Base-by-base conservation (phyloP, 2,797 vertebrate species). In the Syndactyla subalaris region DNA sequence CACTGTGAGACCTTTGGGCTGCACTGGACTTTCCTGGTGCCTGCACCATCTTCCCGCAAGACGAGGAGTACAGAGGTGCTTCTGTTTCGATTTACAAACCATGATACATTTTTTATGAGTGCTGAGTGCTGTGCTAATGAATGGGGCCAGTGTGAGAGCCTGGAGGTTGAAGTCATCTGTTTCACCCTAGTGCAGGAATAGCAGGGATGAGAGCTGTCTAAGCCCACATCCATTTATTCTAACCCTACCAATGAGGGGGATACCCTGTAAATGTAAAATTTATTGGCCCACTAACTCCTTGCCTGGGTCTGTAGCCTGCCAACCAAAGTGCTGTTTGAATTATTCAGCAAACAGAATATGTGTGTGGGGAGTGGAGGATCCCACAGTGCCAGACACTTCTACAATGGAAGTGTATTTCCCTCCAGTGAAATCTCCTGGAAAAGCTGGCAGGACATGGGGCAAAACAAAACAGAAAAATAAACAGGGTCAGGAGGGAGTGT, bases 41-140 rank as follows among this genome's bases (percentile, higher is more conserved):
- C 92, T 58, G 54, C 52, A 54, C 27, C 36, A 43, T 46, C 32
- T 32, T 93, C 61, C 66, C 0, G 0, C 54, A 49, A 48, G 70
- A 18, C 45, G 6, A 52, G 57, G 88, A 76, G 51, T 45, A n/a
- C 79, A 73, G 88, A 75, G 79, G 65, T 90, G 90, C 79, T 86
- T 63, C 79, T 88, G 90, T 63, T 46, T 63, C 38, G 24, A 81
- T 84, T 92, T 95, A 39, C 70, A 94, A 95, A 92, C 79, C 79
- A 3, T 36, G 48, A 93, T 93, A 23, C 63, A 93, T 88, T 84
- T 95, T 78, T 96, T 68, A 96, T 92, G 92, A 65, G 54, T n/a
- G 66, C 73, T 85, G 93, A 96, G 88, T 88, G 88, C 88, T 89
- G 72, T 55, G 88, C 85, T 96, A 84, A 90, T 84, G 88, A 96